Evolutionary conservation across 1,140 invertebrate genomes (phyloP), one percentile per base, ranked within the genome.

Genomic region (Triops longicaudatus): DNA sequence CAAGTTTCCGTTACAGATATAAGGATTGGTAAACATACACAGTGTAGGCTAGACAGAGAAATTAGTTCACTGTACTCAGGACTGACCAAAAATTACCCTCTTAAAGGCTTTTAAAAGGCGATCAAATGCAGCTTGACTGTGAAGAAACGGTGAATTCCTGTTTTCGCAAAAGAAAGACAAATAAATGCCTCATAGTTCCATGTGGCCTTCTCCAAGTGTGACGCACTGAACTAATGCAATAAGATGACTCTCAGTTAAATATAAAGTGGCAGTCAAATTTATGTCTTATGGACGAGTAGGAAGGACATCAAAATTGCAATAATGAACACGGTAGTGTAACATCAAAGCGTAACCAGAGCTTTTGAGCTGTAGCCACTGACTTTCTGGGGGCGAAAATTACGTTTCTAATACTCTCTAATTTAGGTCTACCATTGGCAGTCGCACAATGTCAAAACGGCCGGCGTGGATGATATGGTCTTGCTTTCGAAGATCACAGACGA

Each of bases 401-500:
- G 22, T 27, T 77, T 71, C 26, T 31, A 27, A 76, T 42, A 26
- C 71, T 22, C n/a, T 72, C 26, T 26, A n/a, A 76, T 83, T 82
- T 83, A 91, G 90, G 87, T 90, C 43, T 91, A 91, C 83, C 90
- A 92, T 82, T 92, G 91, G 91, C 90, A 92, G 83, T 90, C 88
- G 82, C 88, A 91, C 84, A 90, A 91, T 88, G 89, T 91, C 80
- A 91, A 91, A 81, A 86, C 91, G 71, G 90, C 89, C 7, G 91
- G 91, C 1, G 90, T 92, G 80, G 91, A 93, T 82, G 92, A 93
- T 82, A 92, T 93, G 91, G 91, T 93, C n/a, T 85, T 93, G 2
- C 85, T 93, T 27, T 86, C 91, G 77, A 91, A 90, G 82, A 88
- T 92, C 78, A 87, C 86, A 10, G 90, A 92, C 79, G 86, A 89